Base-by-base conservation (phyloP, 2,113 vertebrate genomes). In the Pelecanoides urinatrix region DNA sequence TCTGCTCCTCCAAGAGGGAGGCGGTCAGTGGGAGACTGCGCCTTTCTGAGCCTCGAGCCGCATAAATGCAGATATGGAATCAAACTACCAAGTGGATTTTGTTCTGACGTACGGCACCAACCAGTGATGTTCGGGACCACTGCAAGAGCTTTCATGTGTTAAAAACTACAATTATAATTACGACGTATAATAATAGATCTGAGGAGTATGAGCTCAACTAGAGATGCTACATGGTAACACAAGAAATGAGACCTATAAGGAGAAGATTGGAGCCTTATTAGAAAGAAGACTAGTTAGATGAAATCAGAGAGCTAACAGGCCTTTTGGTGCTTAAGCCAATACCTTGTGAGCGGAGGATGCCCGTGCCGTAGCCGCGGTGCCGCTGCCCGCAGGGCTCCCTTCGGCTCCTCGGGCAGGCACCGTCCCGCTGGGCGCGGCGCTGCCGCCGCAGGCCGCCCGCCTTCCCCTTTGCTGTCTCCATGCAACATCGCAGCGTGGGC, bases 401-500 rank as follows among this genome's bases (percentile, higher is more conserved):
- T 9, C n/a, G 25, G 34, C 74, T 13, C 16, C 34, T 44, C 38
- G 17, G 52, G 17, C 52, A 7, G 11, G 29, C 53, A 11, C 29
- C 27, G 17, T 29, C 52, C 50, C 50, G 49, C 52, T 7, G 52
- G 52, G 52, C 52, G 52, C 49, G 22, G 49, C 49, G 22, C 49
- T 2, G 6, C 19, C 40, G 44, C 36, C 8, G 12, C 45, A 58
- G 47, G 55, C 3, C 14, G 3, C n/a, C 23, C 3, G 34, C 27
- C 1, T 6, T 17, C 20, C 42, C 36, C 73, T 2, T 23, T 9
- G 27, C 88, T 1, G 95, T 95, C 92, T 93, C 97, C 90, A 66
- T 77, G 97, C 94, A 32, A 95, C 97, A 89, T 21, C 87, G 67
- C 65, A 2, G 95, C 94, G 87, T 79, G 88, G 97, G 97, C 97